Conservation (phyloP, 2,797 vertebrate genomes). For the Rhadinocentrus ornatus region DNA sequence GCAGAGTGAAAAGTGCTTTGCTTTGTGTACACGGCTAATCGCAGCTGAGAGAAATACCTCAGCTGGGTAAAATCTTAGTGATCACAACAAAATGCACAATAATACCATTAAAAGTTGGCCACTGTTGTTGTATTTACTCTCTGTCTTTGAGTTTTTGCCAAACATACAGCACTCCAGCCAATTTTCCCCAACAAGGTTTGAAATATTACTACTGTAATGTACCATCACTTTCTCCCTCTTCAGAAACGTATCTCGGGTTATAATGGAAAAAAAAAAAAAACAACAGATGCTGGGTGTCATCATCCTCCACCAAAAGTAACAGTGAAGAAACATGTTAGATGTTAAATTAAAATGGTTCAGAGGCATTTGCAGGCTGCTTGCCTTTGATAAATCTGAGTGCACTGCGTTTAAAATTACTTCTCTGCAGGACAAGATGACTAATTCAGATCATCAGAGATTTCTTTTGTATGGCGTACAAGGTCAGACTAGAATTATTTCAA, state of each 20-base stretch:
- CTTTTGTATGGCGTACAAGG: neutral
- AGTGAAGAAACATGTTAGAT: slow-evolving; percentile 57
- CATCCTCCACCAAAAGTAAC: slow-evolving; percentile 66
- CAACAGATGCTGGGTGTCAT: slow-evolving; percentile 61
- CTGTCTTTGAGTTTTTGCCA: slow-evolving; percentile 45
- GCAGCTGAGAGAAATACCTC: slow-evolving; percentile 43
- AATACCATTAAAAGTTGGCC: slow-evolving; percentile 56
- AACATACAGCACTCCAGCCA: slow-evolving; percentile 50
- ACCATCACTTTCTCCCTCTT: slow-evolving; percentile 49
- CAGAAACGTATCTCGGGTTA: slow-evolving; percentile 47
- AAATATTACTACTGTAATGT: slow-evolving; percentile 45
- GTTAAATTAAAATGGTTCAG: slow-evolving; percentile 62
- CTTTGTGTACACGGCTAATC: slow-evolving; percentile 41
- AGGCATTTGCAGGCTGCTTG: slow-evolving; percentile 48
- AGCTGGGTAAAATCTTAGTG: slow-evolving; percentile 30
- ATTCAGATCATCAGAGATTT: slow-evolving; percentile 23
- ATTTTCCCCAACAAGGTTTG: slow-evolving; percentile 48
- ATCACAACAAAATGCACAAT: slow-evolving; percentile 53
- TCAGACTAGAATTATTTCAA: slow-evolving; percentile 11
- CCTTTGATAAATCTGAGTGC: slow-evolving; percentile 57
- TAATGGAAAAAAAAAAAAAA: slow-evolving; percentile 50
- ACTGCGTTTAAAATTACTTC: slow-evolving; percentile 24
- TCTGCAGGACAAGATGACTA: slow-evolving; percentile 31
- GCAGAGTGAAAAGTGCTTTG: slow-evolving; percentile 20
- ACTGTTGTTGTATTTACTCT: slow-evolving; percentile 23